A percentile compares a stretch with the other conserved stretches of the same genome.
Evolutionary conservation across 2,888 invertebrate species (phyloP).

Genomic region (Tenthredo amoena): DNA sequence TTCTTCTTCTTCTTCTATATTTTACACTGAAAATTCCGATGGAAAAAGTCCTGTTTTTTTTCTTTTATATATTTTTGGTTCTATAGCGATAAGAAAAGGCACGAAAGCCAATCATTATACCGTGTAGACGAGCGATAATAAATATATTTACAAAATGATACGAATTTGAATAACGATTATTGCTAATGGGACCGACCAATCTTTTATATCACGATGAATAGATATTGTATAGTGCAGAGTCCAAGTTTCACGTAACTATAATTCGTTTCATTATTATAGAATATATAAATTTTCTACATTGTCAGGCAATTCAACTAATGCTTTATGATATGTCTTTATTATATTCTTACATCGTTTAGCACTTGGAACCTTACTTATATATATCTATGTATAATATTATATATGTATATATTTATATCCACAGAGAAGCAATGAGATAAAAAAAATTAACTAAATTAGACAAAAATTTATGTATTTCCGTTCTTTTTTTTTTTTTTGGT

Average conservation of each 20-base stretch:
- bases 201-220: background rate
- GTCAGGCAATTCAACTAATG: constrained; percentile 76
- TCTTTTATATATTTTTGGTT: background rate
- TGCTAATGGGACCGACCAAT: background rate
- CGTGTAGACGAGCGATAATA: background rate
- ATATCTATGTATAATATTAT: background rate
- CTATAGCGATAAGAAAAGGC: background rate
- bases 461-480: background rate
- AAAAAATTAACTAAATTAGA: background rate
- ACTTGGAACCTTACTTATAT: constrained; percentile 51
- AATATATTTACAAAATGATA: constrained; percentile 39
- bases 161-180: background rate
- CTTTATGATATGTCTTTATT: constrained; percentile 76
- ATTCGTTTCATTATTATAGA: constrained; percentile 6
- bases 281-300: constrained; percentile 66
- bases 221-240: background rate
- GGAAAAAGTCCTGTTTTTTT: background rate
- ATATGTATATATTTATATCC: constrained; percentile 55
- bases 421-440: background rate
- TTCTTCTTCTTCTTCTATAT: too few species aligned
- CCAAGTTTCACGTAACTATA: constrained; percentile 44
- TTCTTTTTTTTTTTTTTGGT: background rate
- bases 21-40: background rate
- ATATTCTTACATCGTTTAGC: constrained; percentile 71
- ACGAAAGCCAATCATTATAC: background rate